These are phyloP conservation scores for Epinotia bilunana DNA, from an alignment of 2,888 invertebrate genomes.

Conservation along the genomic window DNA sequence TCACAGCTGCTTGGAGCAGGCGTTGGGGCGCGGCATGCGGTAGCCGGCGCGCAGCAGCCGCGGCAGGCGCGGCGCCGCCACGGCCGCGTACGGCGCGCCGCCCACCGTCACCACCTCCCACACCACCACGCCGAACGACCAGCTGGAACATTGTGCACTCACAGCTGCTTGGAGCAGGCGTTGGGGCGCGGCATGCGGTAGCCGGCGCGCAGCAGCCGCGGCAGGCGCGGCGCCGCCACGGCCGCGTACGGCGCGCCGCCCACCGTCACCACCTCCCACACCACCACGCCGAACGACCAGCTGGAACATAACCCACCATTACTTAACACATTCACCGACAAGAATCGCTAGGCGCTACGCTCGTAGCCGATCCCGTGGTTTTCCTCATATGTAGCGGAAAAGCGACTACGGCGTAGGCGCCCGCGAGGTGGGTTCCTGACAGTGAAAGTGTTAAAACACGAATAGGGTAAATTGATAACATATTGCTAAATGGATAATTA, in stretches of 20 bases:
- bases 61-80: slow-evolving; percentile 87
- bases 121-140: slow-evolving; percentile 94
- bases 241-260: slow-evolving; percentile 92
- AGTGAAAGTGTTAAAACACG: no score
- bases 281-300: slow-evolving; percentile 94
- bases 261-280: slow-evolving; percentile 94
- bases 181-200: slow-evolving; percentile 92
- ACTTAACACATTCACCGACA: no score
- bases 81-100: slow-evolving; percentile 90
- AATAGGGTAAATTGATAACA: no score
- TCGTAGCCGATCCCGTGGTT: no score
- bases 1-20: background rate
- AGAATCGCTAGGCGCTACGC: no score
- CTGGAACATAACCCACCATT: slow-evolving; percentile 66
- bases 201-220: slow-evolving; percentile 88
- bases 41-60: slow-evolving; percentile 89
- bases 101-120: slow-evolving; percentile 95
- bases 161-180: background rate
- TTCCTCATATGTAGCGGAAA: no score
- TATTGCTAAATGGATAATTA: no score
- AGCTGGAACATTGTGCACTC: slow-evolving; percentile 76
- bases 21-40: slow-evolving; percentile 89
- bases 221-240: slow-evolving; percentile 87
- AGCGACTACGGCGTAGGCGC: no score
- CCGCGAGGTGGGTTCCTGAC: no score